Base-by-base conservation (phyloP, 2,888 invertebrate genomes). In the Tinea trinotella region DNA sequence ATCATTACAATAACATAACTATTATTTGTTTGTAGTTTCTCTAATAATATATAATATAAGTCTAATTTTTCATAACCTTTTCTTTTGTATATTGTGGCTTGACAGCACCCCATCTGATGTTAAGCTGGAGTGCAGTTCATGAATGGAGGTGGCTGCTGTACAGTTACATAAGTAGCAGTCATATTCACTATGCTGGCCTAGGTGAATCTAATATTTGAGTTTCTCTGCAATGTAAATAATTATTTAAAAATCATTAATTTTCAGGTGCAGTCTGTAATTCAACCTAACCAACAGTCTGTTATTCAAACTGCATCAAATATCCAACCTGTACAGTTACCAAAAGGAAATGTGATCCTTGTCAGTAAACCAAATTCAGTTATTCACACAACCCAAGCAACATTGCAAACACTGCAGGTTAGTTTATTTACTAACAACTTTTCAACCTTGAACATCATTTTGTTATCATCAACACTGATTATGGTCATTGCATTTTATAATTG, bases 261-360 rank as follows among this genome's bases (percentile, higher is more conserved):
- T 55, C 87, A 96, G 93, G 95, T 95, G 60, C 97, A 97, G 82
- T 96, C 97, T 65, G 97, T 97, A 60, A 97, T 97, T 77, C 97
- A 98, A 86, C 93, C 96, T 60, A 96, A 96, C 79, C 96, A 96
- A 76, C 96, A 96, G 74, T 97, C 96, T 61, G 97, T 97, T 54
- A 97, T 98, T 77, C 97, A 98, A 87, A 95, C 95, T 59, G 95
- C 96, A 60, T 91, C 94, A 54, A 94, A 93, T 74, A 89, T 93
- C 64, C 93, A 93, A 73, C 92, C 93, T 64, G 90, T 94, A 71
- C 90, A 92, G 74, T 88, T 96, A 75, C 90, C 93, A 62, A 96
- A 96, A 88, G 93, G 92, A 69, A 94, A 94, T 88, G 94, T 96
- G 62, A 94, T 96, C 76, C 91, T 95, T 75, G 92, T 95, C 66